Evolutionary conservation across 2,113 vertebrate genomes (phyloP).

Genomic region (Rhadina sibilatrix): DNA sequence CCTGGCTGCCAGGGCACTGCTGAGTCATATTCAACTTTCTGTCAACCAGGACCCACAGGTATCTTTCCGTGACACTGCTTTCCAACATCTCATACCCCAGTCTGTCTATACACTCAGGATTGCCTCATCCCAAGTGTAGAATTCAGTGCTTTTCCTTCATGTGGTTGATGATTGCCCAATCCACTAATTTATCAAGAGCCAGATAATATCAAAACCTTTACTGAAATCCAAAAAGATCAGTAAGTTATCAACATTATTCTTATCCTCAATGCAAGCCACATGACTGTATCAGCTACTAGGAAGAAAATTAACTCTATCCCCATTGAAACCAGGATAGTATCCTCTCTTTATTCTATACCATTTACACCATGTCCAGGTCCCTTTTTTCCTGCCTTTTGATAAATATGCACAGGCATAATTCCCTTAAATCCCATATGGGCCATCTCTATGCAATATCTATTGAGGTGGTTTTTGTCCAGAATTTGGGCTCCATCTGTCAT

Average conservation of each 20-base stretch:
- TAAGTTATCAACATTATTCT: background rate
- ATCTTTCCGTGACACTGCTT: accelerated
- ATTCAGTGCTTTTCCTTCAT: background rate
- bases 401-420: background rate
- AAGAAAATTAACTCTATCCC: background rate
- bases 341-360: background rate
- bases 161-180: too few relatives aligned
- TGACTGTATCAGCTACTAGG: background rate
- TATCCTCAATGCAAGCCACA: background rate
- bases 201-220: background rate
- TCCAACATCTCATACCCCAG: background rate
- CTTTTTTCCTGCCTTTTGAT: background rate
- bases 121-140: background rate
- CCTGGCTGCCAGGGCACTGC: background rate
- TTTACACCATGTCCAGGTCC: background rate
- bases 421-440: background rate
- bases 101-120: background rate
- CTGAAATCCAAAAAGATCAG: background rate
- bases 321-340: background rate
- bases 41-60: too few relatives aligned
- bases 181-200: too few relatives aligned
- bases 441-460: background rate
- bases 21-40: background rate
- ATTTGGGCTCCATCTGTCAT: background rate
- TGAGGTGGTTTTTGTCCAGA: background rate